Base-by-base conservation (phyloP, 2,888 invertebrate genomes). In the Toxonevra muliebris region DNA sequence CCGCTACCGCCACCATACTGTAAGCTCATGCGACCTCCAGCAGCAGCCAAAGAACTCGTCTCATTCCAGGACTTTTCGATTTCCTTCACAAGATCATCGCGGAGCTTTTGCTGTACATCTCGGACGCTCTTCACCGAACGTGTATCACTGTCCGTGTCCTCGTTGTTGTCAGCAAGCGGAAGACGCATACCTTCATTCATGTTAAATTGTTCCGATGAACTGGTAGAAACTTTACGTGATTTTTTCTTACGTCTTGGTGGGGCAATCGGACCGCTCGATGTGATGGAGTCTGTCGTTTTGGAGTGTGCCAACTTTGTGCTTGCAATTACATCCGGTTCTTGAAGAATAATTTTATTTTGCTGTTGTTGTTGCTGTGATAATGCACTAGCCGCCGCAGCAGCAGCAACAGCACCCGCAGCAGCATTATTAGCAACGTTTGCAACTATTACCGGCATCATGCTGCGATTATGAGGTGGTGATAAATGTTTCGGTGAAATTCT, bases 241-340 rank as follows among this genome's bases (percentile, higher is more conserved):
- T 84, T 93, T 89, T 86, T 93, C 84, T 92, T 94, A 77, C 90
- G 88, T 72, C 95, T 86, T 0, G 95, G 95, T 69, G 95, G 95
- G 65, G 95, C 91, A 50, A 93, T 87, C 4, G 92, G 92, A 45
- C 84, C 85, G 61, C 82, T 82, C 8, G 86, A 85, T 30, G 83
- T 81, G 66, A 84, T 82, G 45, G 85, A 86, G 70, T 86, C 86
- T 2, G 83, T 85, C 69, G 85, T 86, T 77, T 85, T 86, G 15
- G 86, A 84, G 73, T 85, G 84, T 72, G 86, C 84, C 67, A 90
- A 87, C 82, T 96, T 96, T 72, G 96, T 94, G 86, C 96, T 96
- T 68, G 95, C 94, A 76, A 96, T 95, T 79, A 96, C 94, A 86
- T 97, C 96, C 2, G 96, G 96, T 85, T 96, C 96, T 73, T 85